Evolutionary conservation across 2,888 invertebrate genomes (phyloP).

Genomic region (Amiota communis): DNA sequence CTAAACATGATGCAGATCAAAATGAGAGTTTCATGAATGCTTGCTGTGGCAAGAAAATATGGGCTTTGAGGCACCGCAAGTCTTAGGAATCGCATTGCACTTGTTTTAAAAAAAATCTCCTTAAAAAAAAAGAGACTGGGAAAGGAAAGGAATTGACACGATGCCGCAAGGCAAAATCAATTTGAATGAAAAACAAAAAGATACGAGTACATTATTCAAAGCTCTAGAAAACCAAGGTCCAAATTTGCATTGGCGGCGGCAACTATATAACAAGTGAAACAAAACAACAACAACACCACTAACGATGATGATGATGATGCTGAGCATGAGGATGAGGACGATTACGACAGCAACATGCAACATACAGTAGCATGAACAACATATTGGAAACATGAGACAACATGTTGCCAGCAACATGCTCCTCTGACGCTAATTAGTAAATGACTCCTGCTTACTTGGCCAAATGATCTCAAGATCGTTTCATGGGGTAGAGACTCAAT

Average conservation of each 20-base stretch:
- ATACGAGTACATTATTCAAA: background rate
- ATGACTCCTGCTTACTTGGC: conserved; percentile 35
- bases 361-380: background rate
- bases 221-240: too few relatives aligned
- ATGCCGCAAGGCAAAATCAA: background rate
- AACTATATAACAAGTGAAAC: conserved; percentile 1
- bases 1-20: too few relatives aligned
- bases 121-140: too few relatives aligned
- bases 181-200: background rate
- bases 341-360: conserved; percentile 1
- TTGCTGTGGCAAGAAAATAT: too few relatives aligned
- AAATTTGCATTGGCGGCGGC: background rate
- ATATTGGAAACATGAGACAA: conserved; percentile 50
- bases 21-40: too few relatives aligned
- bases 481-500: background rate
- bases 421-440: conserved; percentile 68
- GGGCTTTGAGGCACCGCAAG: too few relatives aligned
- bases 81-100: too few relatives aligned
- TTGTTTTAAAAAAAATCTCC: too few relatives aligned
- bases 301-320: background rate
- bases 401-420: conserved; percentile 58
- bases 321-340: background rate
- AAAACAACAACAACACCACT: background rate
- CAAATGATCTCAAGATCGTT: too few relatives aligned
- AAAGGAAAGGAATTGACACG: background rate